A percentile compares a stretch with the other conserved stretches of the same genome.
These are phyloP conservation scores for Macrophya alboannulata DNA, from an alignment of 2,888 invertebrate genomes.

Conservation along the genomic window DNA sequence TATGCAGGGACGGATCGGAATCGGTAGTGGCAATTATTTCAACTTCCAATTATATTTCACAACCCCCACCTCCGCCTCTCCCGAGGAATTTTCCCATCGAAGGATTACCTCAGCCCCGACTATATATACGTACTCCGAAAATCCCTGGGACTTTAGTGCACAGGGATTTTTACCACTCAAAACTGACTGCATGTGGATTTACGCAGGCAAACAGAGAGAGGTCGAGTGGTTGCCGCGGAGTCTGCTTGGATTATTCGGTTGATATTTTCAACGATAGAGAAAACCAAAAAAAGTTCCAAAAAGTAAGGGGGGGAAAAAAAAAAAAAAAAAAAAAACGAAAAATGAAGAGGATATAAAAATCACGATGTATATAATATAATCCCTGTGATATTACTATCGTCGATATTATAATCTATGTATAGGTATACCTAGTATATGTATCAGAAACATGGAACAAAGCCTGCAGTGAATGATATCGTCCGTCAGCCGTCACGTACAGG, in stretches of 20 bases:
- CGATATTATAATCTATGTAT: neutral
- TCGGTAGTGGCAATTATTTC: conserved; percentile 21
- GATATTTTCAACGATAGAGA: conserved; percentile 7
- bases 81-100: conserved; percentile 7
- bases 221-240: neutral
- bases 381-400: neutral
- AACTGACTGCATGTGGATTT: conserved; percentile 31
- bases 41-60: conserved; percentile 35
- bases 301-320: neutral
- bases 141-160: neutral
- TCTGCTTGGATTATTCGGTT: conserved; percentile 21
- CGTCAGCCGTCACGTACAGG: neutral
- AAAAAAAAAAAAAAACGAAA: neutral
- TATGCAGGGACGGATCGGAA: too few relatives aligned
- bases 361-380: neutral
- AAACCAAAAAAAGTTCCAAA: neutral
- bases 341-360: neutral
- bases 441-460: neutral
- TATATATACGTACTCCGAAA: neutral
- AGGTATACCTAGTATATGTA: too few relatives aligned
- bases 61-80: too few relatives aligned
- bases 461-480: neutral
- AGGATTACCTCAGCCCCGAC: conserved; percentile 26
- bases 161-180: conserved; percentile 40
- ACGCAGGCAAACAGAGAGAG: neutral